Evolutionary conservation across 35 echinoderm and acorn worm genomes (phyloP).

Genomic region (Apostichopus californicus): DNA sequence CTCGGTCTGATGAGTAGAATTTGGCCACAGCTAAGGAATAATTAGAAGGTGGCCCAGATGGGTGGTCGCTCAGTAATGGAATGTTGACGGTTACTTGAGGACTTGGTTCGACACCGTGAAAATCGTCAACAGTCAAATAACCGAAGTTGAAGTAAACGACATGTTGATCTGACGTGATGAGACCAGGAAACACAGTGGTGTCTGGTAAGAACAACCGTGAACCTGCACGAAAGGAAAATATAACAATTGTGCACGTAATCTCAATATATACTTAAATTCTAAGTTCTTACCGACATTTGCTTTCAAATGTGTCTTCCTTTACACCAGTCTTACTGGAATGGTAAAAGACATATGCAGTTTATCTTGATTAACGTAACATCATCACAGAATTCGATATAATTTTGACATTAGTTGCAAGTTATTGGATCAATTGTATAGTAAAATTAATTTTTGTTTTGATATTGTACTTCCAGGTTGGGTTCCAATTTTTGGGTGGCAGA

Average conservation of each 20-base stretch:
- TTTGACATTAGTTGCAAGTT: too few species aligned
- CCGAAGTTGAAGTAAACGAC: conserved; percentile 14
- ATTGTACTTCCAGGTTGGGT: too few species aligned
- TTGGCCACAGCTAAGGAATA: neutral
- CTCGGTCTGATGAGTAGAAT: neutral
- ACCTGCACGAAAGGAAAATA: neutral
- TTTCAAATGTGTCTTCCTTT: too few species aligned
- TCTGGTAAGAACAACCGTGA: neutral
- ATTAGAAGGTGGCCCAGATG: neutral
- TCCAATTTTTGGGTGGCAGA: too few species aligned
- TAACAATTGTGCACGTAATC: neutral
- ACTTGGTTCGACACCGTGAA: neutral
- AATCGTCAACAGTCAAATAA: neutral
- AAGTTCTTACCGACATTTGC: too few species aligned
- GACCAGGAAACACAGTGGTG: neutral
- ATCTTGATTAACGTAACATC: too few species aligned
- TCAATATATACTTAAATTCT: too few species aligned
- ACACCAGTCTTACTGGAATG: too few species aligned
- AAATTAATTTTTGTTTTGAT: too few species aligned
- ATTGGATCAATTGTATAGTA: too few species aligned
- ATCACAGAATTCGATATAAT: too few species aligned
- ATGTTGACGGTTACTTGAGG: neutral
- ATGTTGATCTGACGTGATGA: neutral
- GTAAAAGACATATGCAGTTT: too few species aligned
- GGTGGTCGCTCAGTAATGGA: neutral